Evolutionary conservation across 2,888 invertebrate genomes (phyloP), one percentile per base, ranked within the genome.

Genomic region (Deladenus siricidicola): DNA sequence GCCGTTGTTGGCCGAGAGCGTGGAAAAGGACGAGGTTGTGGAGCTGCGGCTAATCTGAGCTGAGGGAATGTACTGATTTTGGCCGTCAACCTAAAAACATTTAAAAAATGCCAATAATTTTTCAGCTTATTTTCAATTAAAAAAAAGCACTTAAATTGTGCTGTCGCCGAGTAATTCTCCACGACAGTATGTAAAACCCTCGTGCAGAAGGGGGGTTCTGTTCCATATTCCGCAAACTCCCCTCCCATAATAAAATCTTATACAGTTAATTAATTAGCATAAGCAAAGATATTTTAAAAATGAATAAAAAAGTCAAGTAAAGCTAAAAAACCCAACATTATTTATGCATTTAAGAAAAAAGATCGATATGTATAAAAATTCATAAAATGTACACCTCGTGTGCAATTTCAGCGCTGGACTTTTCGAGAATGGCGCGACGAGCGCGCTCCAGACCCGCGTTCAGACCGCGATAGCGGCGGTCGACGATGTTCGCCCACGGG

Each of bases 401-500:
- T 14, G 39, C 14, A 6, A 34, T 34, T 34, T 10, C 6, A 10
- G 14, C 39, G 39, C 14, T 34, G 6, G 53, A 53, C 10, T 53
- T 53, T 23, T 23, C 42, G 34, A 53, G 24, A 14, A 53, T 30
- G n/a, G 4, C 39, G 2, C 53, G 30, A n/a, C 42, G 30, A 8
- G 74, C 74, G 45, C 65, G 39, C 21, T 60, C 58, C 19, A 74
- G 57, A 3, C 75, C 75, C 10, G 54, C 29, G 23, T 65, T 59
- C 44, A 74, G 58, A 2, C 68, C 66, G 8, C 66, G 56, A 39
- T 67, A 56, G 44, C 64, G 60, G 21, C 28, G 84, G 58, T 85
- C 85, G 55, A 91, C 84, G 80, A 86, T 89, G 67, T 86, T 86
- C 69, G 85, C 84, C 93, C 93, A 93, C 19, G 87, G 87, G 82